These are phyloP conservation scores for Acanthurus lineatus DNA, from an alignment of 2,797 vertebrate genomes.

Conservation along the genomic window DNA sequence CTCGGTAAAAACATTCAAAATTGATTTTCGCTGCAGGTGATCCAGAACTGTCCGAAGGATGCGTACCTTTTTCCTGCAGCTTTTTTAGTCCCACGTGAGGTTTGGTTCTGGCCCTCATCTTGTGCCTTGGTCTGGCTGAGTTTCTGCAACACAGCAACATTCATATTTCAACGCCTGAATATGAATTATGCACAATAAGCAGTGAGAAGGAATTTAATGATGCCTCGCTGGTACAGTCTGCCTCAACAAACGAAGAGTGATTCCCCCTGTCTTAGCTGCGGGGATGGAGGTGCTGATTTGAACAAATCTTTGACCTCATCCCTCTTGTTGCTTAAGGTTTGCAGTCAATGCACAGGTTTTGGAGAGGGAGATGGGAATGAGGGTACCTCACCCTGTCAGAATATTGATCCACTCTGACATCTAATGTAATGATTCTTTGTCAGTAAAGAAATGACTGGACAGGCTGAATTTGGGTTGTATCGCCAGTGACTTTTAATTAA, in stretches of 20 bases:
- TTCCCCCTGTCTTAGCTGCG: conserved; percentile 75
- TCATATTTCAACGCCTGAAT: conserved; percentile 91
- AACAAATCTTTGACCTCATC: conserved; percentile 85
- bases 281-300: conserved; percentile 82
- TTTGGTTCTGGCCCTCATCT: conserved; percentile 70
- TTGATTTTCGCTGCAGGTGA: conserved; percentile 71
- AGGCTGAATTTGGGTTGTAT: conserved; percentile 74
- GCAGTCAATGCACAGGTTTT: conserved; percentile 74
- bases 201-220: conserved; percentile 93
- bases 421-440: conserved; percentile 85
- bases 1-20: conserved; percentile 66
- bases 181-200: conserved; percentile 94
- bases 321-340: conserved; percentile 77
- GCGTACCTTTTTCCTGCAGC: conserved; percentile 67
- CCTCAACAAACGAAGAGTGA: conserved; percentile 79
- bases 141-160: conserved; percentile 87
- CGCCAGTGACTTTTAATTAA: conserved; percentile 84
- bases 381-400: conserved; percentile 77
- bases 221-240: conserved; percentile 84
- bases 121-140: conserved; percentile 71
- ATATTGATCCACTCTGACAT: conserved; percentile 84
- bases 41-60: conserved; percentile 63
- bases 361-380: conserved; percentile 53
- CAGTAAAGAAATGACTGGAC: conserved; percentile 79
- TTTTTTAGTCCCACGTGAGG: conserved; percentile 59